These are phyloP conservation scores for Notolepis coatsorum DNA, from an alignment of 2,797 vertebrate genomes.

Conservation along the genomic window DNA sequence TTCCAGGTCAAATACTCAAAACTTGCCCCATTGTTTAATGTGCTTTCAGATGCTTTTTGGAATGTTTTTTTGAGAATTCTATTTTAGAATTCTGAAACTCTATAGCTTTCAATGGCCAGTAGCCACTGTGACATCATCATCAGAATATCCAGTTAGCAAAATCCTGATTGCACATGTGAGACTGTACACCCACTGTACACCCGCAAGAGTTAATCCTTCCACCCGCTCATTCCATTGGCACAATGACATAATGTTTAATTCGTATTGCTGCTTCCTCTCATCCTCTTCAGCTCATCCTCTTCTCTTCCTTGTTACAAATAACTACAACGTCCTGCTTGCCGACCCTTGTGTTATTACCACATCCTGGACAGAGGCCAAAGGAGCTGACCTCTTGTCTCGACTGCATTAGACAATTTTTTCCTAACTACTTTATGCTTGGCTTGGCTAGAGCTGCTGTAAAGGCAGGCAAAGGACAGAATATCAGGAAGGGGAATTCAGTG, in stretches of 20 bases:
- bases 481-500: constrained; percentile 60
- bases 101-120: too few species aligned
- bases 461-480: constrained; percentile 30
- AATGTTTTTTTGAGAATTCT: too few species aligned
- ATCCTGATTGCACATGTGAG: too few species aligned
- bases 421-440: constrained; percentile 39
- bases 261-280: not conserved
- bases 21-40: too few species aligned
- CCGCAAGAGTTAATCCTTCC: constrained; percentile 17
- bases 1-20: too few species aligned
- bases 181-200: too few species aligned
- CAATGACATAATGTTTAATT: not conserved
- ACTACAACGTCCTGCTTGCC: not conserved
- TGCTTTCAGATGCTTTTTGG: too few species aligned
- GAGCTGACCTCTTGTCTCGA: constrained; percentile 48
- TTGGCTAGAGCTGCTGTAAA: constrained; percentile 28
- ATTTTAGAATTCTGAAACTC: too few species aligned
- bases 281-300: not conserved
- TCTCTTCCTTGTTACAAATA: constrained; percentile 12
- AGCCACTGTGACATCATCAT: too few species aligned
- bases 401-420: constrained; percentile 33
- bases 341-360: constrained; percentile 24
- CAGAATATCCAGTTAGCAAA: too few species aligned
- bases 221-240: not conserved
- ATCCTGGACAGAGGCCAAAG: constrained; percentile 42